Evolutionary conservation across 1,140 invertebrate species (phyloP), one percentile per base, ranked within the genome.

Genomic region (Chrysopa pallens): DNA sequence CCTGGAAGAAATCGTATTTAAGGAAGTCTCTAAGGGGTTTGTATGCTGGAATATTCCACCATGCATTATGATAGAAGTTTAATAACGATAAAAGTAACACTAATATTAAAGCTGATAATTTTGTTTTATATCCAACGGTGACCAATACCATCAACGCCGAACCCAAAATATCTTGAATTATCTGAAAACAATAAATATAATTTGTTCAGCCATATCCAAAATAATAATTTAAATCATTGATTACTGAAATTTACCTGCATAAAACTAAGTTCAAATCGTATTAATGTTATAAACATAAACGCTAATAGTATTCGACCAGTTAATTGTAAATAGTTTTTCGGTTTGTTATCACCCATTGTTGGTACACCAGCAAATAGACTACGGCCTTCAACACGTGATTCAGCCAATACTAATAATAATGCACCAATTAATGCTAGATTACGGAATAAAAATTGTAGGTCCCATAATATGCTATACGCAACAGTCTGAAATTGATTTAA

Each of bases 1-100:
- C 87, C 76, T 92, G 87, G 81, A 99, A 99, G 72, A 99, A 99
- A 66, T 99, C 96, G 59, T 99, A 99, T 75, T 98, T 98, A 37
- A 99, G 78, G 69, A 99, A 98, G 67, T 99, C 96, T 60, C 94
- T 74, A 49, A 98, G 80, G 12, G 93, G 89, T 57, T 90, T 91
- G 62, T 96, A 85, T 6, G 82, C 72, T 4, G 93, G 91, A 59
- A 98, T 84, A 45, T 74, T 78, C 96, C 96, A 99, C 85, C 88
- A 99, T 36, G 88, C 86, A 62, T 99, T 99, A 59, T 96, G 85
- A 61, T 95, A 98, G 50, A 98, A 74, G 64, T 98, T 98, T 44
- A 98, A 73, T 29, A 78, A 69, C 7, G 83, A 78, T 6, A 99
- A 70, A 68, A 96, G 80, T 6, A 88, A 56, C 23, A 98, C 93